Evolutionary conservation across 2,888 invertebrate genomes (phyloP).

Genomic region (Lathronympha strigana): DNA sequence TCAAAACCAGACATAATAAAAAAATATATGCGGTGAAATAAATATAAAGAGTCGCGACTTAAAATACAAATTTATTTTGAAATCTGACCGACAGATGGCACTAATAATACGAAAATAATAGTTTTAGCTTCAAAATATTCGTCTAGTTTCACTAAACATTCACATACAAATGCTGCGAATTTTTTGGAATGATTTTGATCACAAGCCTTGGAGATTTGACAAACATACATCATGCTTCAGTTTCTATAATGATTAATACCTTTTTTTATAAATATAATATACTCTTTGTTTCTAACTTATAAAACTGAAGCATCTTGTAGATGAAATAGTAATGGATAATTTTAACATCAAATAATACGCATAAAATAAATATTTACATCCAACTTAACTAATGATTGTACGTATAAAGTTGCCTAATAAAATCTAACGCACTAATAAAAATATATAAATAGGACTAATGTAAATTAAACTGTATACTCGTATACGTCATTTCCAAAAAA

Average conservation of each 20-base stretch:
- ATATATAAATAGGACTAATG: conserved; percentile 16
- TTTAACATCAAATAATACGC: neutral
- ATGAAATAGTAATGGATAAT: conserved; percentile 4
- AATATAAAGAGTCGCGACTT: neutral
- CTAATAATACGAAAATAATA: conserved; percentile 7
- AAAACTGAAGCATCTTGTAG: conserved; percentile 18
- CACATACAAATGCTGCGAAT: conserved; percentile 56
- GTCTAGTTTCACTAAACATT: conserved; percentile 46
- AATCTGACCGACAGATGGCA: conserved; percentile 11
- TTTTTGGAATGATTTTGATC: conserved; percentile 77
- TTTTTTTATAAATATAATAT: neutral
- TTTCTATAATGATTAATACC: conserved; percentile 8
- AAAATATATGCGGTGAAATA: neutral
- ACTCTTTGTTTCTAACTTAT: neutral
- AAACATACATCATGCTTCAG: conserved; percentile 3
- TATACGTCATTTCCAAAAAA: conserved; percentile 27
- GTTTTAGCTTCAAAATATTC: conserved; percentile 39
- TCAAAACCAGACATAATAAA: neutral
- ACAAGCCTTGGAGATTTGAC: conserved; percentile 70
- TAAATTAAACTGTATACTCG: conserved; percentile 27
- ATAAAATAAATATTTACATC: conserved; percentile 10
- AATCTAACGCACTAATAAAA: neutral
- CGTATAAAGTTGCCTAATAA: conserved; percentile 4
- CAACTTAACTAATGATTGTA: conserved; percentile 13
- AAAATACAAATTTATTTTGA: neutral